Evolutionary conservation across 2,888 invertebrate species (phyloP).

Genomic region (Folsomia candida): DNA sequence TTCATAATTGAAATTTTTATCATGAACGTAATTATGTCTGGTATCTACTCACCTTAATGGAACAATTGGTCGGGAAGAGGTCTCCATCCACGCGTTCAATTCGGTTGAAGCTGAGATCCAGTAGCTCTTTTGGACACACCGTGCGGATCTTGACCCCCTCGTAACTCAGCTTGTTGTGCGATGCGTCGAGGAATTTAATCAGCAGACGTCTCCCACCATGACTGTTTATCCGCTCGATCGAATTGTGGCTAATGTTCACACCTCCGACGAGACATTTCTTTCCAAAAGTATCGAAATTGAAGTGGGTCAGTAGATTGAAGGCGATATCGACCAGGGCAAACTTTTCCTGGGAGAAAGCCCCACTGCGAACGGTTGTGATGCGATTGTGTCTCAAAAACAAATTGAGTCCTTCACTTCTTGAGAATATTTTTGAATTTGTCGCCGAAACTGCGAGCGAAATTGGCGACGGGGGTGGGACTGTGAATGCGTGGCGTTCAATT

Average conservation of each 20-base stretch:
- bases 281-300: slow-evolving; percentile 69
- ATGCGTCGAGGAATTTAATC: slow-evolving; percentile 62
- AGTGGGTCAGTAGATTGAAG: slow-evolving; percentile 61
- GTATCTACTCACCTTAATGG: slow-evolving; percentile 47
- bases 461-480: slow-evolving; percentile 67
- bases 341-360: slow-evolving; percentile 66
- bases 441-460: slow-evolving; percentile 66
- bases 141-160: slow-evolving; percentile 30
- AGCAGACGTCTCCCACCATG: slow-evolving; percentile 65
- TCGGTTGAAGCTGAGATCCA: slow-evolving; percentile 75
- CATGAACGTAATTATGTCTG: not conserved
- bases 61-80: slow-evolving; percentile 47
- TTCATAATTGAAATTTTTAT: not conserved
- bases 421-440: slow-evolving; percentile 67
- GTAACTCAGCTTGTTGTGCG: slow-evolving; percentile 64
- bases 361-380: slow-evolving; percentile 67
- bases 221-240: slow-evolving; percentile 71
- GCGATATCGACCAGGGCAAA: slow-evolving; percentile 47
- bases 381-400: slow-evolving; percentile 73
- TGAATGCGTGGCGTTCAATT: slow-evolving; percentile 69
- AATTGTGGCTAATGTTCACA: slow-evolving; percentile 74
- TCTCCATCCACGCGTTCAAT: slow-evolving; percentile 64
- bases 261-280: slow-evolving; percentile 74
- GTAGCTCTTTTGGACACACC: slow-evolving; percentile 61
- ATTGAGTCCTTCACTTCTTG: slow-evolving; percentile 59